Conservation (phyloP, 2,797 vertebrate genomes). For the Lagorchestes hirsutus region DNA sequence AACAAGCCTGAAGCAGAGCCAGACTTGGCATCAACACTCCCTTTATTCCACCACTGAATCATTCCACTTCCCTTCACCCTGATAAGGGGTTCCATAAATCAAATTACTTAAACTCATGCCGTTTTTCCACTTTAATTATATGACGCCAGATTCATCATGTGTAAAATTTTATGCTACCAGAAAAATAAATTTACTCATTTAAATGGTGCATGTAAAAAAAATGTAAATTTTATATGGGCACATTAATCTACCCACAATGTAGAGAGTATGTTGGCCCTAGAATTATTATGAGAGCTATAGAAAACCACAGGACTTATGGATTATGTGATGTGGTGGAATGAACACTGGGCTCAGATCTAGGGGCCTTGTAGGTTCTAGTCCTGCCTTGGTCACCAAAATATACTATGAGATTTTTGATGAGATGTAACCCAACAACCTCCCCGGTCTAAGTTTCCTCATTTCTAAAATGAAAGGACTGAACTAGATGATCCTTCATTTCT, state of each 20-base stretch:
- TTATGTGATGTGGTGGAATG: background rate
- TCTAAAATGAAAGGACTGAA: background rate
- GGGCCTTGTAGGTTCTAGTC: background rate
- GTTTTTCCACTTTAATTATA: background rate
- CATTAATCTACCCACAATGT: accelerated
- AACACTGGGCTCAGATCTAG: accelerated
- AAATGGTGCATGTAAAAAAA: accelerated
- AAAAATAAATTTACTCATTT: background rate
- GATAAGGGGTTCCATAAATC: background rate
- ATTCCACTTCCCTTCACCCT: accelerated
- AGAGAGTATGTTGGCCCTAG: accelerated
- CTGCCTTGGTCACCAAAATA: background rate
- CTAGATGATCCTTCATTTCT: background rate
- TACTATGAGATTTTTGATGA: background rate
- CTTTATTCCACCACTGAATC: background rate
- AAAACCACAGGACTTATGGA: background rate
- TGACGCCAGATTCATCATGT: background rate
- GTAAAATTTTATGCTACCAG: background rate
- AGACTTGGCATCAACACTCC: too few relatives aligned
- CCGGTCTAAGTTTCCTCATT: background rate
- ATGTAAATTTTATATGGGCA: background rate
- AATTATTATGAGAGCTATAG: too few relatives aligned
- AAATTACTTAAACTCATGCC: accelerated
- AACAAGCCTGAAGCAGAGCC: background rate
- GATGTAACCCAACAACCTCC: background rate